These are phyloP conservation scores for Gastrophysa polygoni DNA, from an alignment of 2,888 invertebrate species.

Conservation along the genomic window DNA sequence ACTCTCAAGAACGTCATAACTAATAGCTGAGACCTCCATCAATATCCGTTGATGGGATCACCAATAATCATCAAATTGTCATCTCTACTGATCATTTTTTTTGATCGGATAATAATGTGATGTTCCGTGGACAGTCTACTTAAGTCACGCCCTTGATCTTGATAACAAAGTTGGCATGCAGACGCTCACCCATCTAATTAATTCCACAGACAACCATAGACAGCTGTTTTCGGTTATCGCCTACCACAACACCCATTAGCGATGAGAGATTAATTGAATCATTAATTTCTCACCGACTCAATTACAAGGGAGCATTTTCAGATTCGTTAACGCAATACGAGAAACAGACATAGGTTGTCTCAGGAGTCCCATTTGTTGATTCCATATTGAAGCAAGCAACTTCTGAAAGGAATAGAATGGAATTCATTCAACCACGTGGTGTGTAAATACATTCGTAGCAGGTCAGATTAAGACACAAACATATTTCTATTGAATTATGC, in stretches of 20 bases:
- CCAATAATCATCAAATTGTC: too few species aligned
- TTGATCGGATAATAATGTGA: neutral
- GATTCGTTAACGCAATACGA: neutral
- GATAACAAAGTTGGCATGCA: neutral
- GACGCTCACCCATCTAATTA: neutral
- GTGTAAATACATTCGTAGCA: too few species aligned
- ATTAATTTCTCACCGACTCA: neutral
- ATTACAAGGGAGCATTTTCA: neutral
- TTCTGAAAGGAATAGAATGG: too few species aligned
- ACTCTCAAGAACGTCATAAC: too few species aligned
- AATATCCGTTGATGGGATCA: too few species aligned
- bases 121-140: too few species aligned
- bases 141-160: neutral
- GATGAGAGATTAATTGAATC: neutral
- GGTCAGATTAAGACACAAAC: too few species aligned
- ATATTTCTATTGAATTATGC: too few species aligned
- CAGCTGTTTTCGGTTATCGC: neutral
- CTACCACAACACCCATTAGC: neutral
- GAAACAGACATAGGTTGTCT: neutral
- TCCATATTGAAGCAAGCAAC: too few species aligned
- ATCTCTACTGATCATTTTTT: too few species aligned
- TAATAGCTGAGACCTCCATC: too few species aligned
- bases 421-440: too few species aligned
- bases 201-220: neutral
- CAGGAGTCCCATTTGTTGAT: neutral